phyloP scores from a whole-genome alignment of 2,113 vertebrate species.

The Leuciscus idus region DNA sequence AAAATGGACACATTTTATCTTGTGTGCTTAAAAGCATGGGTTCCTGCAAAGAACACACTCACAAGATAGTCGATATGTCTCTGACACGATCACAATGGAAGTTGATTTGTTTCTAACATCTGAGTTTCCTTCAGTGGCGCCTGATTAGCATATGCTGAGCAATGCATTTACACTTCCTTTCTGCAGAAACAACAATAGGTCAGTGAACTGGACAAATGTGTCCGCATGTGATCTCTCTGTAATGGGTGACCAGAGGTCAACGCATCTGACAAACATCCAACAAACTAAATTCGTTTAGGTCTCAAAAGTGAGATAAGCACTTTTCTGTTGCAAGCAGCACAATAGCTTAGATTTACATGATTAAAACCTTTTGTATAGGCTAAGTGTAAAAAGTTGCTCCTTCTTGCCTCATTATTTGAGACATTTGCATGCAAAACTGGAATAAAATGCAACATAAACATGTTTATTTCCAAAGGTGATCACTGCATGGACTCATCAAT shows the following conservation, averaged over 20 bases:
- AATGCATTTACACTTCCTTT: conserved; percentile 52
- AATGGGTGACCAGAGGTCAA: conserved; percentile 35
- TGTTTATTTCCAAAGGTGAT: too few species aligned
- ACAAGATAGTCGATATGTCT: conserved; percentile 15
- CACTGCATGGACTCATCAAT: too few species aligned
- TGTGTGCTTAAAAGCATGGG: conserved; percentile 18
- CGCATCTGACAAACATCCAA: conserved; percentile 45
- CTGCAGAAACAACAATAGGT: conserved; percentile 45
- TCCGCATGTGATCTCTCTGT: conserved; percentile 32
- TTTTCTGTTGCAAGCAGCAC: not conserved
- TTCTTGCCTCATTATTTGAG: too few species aligned
- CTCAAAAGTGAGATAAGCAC: too few species aligned
- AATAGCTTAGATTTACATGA: too few species aligned
- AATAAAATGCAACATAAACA: too few species aligned
- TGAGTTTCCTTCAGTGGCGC: conserved; percentile 27
- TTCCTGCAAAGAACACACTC: conserved; percentile 19
- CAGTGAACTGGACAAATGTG: conserved; percentile 9
- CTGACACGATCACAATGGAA: conserved; percentile 35
- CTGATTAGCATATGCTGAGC: conserved; percentile 50
- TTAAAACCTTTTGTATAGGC: too few species aligned
- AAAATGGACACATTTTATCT: conserved; percentile 8
- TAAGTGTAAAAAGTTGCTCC: too few species aligned
- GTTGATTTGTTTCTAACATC: conserved; percentile 41
- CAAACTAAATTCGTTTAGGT: not conserved
- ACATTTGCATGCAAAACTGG: too few species aligned